Percentiles rank a stretch among this genome's conserved stretches.
Conservation (phyloP, 2,113 vertebrate species). For the Electrona antarctica region DNA sequence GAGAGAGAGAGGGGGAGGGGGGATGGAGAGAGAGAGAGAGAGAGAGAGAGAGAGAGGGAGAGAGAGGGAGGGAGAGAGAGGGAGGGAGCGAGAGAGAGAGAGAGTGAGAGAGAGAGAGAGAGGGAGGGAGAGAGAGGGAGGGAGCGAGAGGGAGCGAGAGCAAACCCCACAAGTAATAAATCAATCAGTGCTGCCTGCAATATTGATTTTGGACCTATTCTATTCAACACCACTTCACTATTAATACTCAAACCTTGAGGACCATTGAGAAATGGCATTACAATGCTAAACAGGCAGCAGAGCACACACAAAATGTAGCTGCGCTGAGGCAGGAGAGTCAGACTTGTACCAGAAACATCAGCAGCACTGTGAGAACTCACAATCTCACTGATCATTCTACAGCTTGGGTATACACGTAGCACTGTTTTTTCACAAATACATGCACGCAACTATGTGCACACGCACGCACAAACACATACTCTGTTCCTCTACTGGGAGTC, state of each 20-base stretch:
- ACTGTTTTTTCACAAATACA: neutral
- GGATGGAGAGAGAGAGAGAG: conserved; percentile 6
- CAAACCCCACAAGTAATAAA: conserved; percentile 44
- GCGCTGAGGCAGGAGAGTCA: conserved; percentile 2
- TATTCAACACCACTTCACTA: conserved; percentile 26
- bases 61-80: conserved; percentile 4
- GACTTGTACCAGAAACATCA: neutral
- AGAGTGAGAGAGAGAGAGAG: conserved; percentile 9
- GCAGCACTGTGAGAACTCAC: neutral
- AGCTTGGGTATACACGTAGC: neutral
- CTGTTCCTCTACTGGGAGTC: neutral
- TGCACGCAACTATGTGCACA: neutral
- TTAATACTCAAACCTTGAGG: conserved; percentile 22
- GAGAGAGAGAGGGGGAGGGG: conserved; percentile 9
- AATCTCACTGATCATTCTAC: neutral
- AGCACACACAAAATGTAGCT: neutral
- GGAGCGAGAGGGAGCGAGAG: conserved; percentile 5
- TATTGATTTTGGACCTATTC: conserved; percentile 35
- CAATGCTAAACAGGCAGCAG: neutral
- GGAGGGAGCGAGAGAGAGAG: conserved; percentile 4
- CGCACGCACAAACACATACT: neutral
- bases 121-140: conserved; percentile 1
- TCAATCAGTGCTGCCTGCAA: conserved; percentile 38
- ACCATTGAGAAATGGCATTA: conserved; percentile 11
- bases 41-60: conserved; percentile 9